Percentiles rank a stretch among this genome's conserved stretches.
These are phyloP conservation scores for Neosilurus hyrtlii DNA, from an alignment of 2,797 vertebrate species.

Conservation along the genomic window DNA sequence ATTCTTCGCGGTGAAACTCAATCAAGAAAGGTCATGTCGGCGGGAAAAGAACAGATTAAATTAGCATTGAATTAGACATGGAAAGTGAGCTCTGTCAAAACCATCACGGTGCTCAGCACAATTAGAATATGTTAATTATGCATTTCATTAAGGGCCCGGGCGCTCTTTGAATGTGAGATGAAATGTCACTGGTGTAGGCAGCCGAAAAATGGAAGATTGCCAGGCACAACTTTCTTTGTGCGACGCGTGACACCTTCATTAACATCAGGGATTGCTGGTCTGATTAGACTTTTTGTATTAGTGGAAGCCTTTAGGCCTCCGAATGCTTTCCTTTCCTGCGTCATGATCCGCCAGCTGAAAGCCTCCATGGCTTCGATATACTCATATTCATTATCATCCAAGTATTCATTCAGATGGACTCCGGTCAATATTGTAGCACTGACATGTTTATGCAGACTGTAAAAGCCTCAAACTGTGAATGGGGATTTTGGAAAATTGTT, in stretches of 20 bases:
- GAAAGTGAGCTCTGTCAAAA: slow-evolving; percentile 99
- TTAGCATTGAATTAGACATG: slow-evolving; percentile 99
- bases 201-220: slow-evolving; percentile 99
- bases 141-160: slow-evolving; percentile 99
- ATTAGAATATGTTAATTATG: slow-evolving; percentile 99
- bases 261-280: slow-evolving; percentile 99
- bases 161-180: slow-evolving; percentile 99
- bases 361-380: slow-evolving; percentile 59
- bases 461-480: slow-evolving; percentile 5
- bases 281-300: slow-evolving; percentile 99
- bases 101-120: slow-evolving; percentile 99
- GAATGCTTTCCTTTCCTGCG: slow-evolving; percentile 57
- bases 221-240: slow-evolving; percentile 99
- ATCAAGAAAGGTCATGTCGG: slow-evolving; percentile 99
- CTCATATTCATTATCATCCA: slow-evolving; percentile 34
- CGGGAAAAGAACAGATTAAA: slow-evolving; percentile 99
- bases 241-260: slow-evolving; percentile 99
- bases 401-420: slow-evolving; percentile 21
- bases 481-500: slow-evolving; percentile 2
- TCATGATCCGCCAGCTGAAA: slow-evolving; percentile 69
- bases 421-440: slow-evolving; percentile 12
- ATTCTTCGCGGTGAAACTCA: slow-evolving; percentile 99
- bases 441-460: slow-evolving; percentile 1
- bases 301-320: slow-evolving; percentile 90
- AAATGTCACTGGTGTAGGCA: slow-evolving; percentile 99